Evolutionary conservation across 1,140 invertebrate genomes (phyloP), one percentile per base, ranked within the genome.

Genomic region (Steinernema khuongi): DNA sequence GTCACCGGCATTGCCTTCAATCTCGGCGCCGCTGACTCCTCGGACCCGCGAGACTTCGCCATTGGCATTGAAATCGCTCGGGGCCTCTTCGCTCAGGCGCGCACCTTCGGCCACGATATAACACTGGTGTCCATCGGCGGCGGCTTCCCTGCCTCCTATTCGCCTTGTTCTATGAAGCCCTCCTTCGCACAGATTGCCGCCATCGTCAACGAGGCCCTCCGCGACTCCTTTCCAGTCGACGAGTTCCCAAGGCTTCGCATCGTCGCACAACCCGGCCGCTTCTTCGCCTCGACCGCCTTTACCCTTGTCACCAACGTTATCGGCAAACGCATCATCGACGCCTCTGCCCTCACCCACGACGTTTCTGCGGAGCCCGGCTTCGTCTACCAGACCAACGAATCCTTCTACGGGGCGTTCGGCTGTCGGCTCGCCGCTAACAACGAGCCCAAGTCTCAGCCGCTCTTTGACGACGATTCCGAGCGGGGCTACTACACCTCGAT

Each of bases 381-480:
- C 76, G 96, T 97, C 93, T 96, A 95, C 87, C 95, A 93, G 87
- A 91, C 97, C 79, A 97, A 97, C 86, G 95, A 97, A 87, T 86
- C 95, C 0, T 92, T 97, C 41, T 97, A 97, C 87, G 95, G 94
- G 28, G 95, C 93, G 33, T 97, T 98, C 88, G 97, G 97, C 88
- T 94, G 92, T 87, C 88, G 95, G 75, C 88, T 97, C 4, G 96
- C 93, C 84, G 96, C 93, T 83, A 94, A 97, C 87, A 93, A 97
- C 87, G 91, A 92, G n/a, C 87, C 86, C 44, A 89, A 91, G 11
- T 71, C 41, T 41, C 68, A 44, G 26, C 84, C 89, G 69, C 89
- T 71, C 22, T 19, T 43, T 28, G 68, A 26, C 11, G 28, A 68
- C 19, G 33, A 72, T 2, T 50, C 31, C 19, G 73, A 44, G 31